Evolutionary conservation across 2,888 invertebrate genomes (phyloP).

Genomic region (Conomelus anceps): DNA sequence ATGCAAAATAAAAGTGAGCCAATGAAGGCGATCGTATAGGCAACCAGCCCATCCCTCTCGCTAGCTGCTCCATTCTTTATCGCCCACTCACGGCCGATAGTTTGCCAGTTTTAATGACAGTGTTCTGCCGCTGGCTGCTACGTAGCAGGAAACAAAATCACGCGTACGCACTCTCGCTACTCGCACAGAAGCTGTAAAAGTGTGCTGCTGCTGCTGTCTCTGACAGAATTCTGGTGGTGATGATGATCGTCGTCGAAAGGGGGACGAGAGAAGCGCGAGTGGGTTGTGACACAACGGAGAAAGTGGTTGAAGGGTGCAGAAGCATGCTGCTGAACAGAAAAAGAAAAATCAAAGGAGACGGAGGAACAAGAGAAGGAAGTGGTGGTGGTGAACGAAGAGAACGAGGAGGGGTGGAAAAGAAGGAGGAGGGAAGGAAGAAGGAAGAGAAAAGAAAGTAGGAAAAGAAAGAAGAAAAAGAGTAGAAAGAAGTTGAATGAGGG

Average conservation of each 20-base stretch:
- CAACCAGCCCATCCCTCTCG: background rate
- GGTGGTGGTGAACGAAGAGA: too few relatives aligned
- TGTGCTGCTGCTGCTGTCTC: background rate
- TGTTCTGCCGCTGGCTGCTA: background rate
- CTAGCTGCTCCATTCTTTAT: background rate
- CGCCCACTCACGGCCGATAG: background rate
- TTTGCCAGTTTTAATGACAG: background rate
- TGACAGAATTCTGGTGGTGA: background rate
- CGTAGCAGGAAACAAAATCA: conserved; percentile 4
- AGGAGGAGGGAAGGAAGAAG: too few relatives aligned
- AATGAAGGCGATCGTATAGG: background rate
- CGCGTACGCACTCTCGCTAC: conserved; percentile 4
- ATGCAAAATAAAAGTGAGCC: background rate
- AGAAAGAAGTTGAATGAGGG: too few relatives aligned
- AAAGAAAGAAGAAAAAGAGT: too few relatives aligned
- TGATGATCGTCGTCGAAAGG: background rate
- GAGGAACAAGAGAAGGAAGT: too few relatives aligned
- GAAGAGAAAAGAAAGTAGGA: too few relatives aligned
- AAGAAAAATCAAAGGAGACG: too few relatives aligned
- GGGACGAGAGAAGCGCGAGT: background rate
- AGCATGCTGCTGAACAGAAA: too few relatives aligned
- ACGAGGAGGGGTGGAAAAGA: too few relatives aligned
- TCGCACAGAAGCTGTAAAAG: background rate
- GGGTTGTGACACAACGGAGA: too few relatives aligned
- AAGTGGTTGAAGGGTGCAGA: too few relatives aligned